Base-by-base conservation (phyloP, 2,888 invertebrate species). In the Vanessa cardui region DNA sequence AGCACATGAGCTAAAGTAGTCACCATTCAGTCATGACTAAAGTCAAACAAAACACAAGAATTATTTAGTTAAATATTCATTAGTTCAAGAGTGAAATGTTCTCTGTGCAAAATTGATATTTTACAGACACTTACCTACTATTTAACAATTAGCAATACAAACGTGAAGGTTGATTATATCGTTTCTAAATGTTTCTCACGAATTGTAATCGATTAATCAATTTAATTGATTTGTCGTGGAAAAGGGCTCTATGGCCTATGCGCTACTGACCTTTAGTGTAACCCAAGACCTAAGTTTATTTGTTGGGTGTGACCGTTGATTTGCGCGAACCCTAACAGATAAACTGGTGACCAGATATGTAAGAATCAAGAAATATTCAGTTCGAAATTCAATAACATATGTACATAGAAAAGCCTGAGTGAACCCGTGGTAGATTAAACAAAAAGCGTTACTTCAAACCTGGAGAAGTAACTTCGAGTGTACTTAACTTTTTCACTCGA, bases 221-320 rank as follows among this genome's bases (percentile, higher is more conserved):
- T 56, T 60, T 45, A 63, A 66, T 66, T 45, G 33, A 58, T 59
- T 44, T 8, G 62, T 69, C 59, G 66, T 66, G 59, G 56, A 31
- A 66, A 61, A 47, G 39, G 54, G 65, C 46, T 18, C 15, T 54
- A 6, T 46, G n/a, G n/a, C n/a, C 18, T 0, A 18, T 20, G 66
- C 18, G 39, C 69, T 21, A 64, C 33, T 66, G 60, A 61, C 69
- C 49, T 69, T 69, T 69, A 63, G 21, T 31, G 44, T 12, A 52
- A 52, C 26, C 6, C 26, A 16, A 16, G 5, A 5, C 9, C 8
- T 6, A 21, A 15, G 6, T 21, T 21, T 26, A 15, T 5, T 52
- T 52, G 26, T 52, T 39, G 12, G 12, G 4, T 12, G 12, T 39
- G 4, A 39, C 12, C 12, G 4, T 12, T 12, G 39, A 39, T 4